Percentiles rank a stretch among this genome's conserved stretches.
Evolutionary conservation across 2,113 vertebrate genomes (phyloP).

Genomic region (Arothron firmamentum): DNA sequence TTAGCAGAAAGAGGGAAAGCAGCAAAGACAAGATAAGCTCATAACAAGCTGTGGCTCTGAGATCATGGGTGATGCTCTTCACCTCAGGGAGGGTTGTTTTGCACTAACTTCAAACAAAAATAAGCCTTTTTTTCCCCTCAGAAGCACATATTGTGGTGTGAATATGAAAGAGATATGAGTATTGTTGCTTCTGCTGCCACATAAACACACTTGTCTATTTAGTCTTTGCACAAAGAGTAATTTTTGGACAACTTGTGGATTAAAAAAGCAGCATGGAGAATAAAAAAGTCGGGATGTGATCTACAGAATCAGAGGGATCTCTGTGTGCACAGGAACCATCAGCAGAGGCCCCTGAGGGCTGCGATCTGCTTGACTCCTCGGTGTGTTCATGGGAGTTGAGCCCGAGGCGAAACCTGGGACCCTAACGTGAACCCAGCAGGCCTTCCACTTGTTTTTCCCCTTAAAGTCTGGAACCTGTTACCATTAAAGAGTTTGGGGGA

Average conservation of each 20-base stretch:
- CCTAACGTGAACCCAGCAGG: slow-evolving; percentile 26
- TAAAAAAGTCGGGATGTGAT: background rate
- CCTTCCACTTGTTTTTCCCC: slow-evolving; percentile 21
- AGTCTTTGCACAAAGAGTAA: no score
- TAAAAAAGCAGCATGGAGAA: slow-evolving; percentile 1
- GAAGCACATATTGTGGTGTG: no score
- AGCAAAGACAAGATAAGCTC: slow-evolving; percentile 11
- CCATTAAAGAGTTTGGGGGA: slow-evolving; percentile 34
- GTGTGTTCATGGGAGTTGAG: slow-evolving; percentile 31
- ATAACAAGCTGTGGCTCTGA: slow-evolving; percentile 23
- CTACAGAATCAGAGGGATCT: no score
- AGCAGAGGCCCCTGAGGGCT: slow-evolving; percentile 1
- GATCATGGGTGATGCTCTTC: slow-evolving; percentile 52
- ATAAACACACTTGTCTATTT: no score
- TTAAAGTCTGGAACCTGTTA: slow-evolving; percentile 41
- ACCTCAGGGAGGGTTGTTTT: slow-evolving; percentile 44
- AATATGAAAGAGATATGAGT: no score
- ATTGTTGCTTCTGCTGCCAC: no score
- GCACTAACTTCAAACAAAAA: slow-evolving; percentile 42
- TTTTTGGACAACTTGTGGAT: no score
- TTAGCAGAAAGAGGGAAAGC: slow-evolving; percentile 37
- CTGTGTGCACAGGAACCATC: background rate
- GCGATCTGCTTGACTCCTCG: slow-evolving; percentile 8
- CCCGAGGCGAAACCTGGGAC: slow-evolving; percentile 36
- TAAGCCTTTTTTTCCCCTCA: slow-evolving; percentile 1